A percentile compares a stretch with the other conserved stretches of the same genome.
Evolutionary conservation across 1,140 invertebrate genomes (phyloP).

Genomic region (Platyscapa corneri): DNA sequence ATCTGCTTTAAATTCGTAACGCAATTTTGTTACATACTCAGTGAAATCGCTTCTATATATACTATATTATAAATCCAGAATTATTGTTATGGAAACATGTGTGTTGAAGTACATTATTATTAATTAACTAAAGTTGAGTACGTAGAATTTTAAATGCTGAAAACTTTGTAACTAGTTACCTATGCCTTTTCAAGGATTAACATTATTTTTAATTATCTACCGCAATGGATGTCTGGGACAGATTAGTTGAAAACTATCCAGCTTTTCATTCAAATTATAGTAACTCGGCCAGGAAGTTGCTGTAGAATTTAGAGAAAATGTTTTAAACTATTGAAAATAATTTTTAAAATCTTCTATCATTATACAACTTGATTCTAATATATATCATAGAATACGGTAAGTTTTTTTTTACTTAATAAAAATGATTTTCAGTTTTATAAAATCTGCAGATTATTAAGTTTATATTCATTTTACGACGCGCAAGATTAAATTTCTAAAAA

Average conservation of each 20-base stretch:
- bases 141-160: background rate
- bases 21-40: no score
- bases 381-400: no score
- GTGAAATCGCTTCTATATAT: no score
- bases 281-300: background rate
- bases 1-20: no score
- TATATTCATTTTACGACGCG: background rate
- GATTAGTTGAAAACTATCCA: background rate
- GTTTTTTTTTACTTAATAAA: no score
- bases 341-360: background rate
- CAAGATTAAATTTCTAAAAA: no score
- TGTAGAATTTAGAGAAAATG: background rate
- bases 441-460: background rate
- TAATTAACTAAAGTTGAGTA: background rate
- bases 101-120: background rate
- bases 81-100: background rate
- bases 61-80: no score
- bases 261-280: background rate
- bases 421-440: background rate
- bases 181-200: background rate
- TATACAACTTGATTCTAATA: background rate
- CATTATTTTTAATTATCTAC: background rate
- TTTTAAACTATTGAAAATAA: background rate
- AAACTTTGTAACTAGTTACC: background rate
- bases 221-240: background rate